phyloP scores from a whole-genome alignment of 2,113 vertebrate genomes.

The Cheirogaleus medius region DNA sequence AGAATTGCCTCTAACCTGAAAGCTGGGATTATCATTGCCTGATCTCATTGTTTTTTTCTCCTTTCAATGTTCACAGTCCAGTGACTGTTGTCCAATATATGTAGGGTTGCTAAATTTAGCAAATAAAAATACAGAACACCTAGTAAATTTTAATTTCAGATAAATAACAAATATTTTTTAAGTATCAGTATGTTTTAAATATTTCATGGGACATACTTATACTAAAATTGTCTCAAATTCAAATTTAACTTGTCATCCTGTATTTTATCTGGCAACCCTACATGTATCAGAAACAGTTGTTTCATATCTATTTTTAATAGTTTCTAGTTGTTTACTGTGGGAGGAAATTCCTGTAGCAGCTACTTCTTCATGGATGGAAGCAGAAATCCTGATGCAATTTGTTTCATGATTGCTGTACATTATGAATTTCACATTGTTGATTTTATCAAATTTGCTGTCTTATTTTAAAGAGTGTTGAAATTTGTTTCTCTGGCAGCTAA shows the following conservation, averaged over 20 bases:
- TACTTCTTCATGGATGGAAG: background rate
- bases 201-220: background rate
- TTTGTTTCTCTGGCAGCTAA: background rate
- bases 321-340: background rate
- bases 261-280: background rate
- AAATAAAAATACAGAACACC: background rate
- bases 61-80: background rate
- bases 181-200: background rate
- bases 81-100: background rate
- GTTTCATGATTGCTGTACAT: background rate
- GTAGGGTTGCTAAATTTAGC: background rate
- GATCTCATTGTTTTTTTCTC: background rate
- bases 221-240: constrained; percentile 18
- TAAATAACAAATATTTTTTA: background rate
- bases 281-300: background rate
- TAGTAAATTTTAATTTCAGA: background rate
- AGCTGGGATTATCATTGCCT: background rate
- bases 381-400: background rate
- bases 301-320: background rate
- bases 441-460: background rate
- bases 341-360: background rate
- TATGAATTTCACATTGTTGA: background rate
- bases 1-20: background rate
- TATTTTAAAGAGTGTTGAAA: background rate
- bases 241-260: background rate